Evolutionary conservation across 1,140 invertebrate genomes (phyloP).

Genomic region (Cyrtorhinus lividipennis): DNA sequence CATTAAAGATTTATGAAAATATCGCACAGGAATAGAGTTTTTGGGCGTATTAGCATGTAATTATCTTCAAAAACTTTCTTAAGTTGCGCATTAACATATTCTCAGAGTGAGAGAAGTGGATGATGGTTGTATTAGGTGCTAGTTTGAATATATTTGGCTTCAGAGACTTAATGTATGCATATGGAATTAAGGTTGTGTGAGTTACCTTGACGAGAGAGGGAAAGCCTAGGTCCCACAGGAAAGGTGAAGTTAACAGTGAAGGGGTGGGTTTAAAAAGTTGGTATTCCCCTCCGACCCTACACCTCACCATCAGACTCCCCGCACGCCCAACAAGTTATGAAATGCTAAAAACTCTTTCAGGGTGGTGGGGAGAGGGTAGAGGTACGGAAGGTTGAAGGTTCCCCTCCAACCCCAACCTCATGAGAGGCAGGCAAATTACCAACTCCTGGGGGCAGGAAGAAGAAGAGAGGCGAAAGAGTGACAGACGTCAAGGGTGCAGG

Average conservation of each 20-base stretch:
- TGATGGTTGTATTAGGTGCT: neutral
- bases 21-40: too few species aligned
- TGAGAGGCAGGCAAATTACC: neutral
- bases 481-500: neutral
- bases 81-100: neutral
- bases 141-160: neutral
- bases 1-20: too few species aligned
- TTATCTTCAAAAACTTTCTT: neutral
- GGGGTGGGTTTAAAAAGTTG: neutral
- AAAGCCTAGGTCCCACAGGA: neutral
- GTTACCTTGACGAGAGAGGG: neutral
- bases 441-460: too few species aligned
- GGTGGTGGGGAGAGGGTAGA: neutral
- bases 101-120: neutral
- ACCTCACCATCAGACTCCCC: neutral
- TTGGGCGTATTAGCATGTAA: neutral
- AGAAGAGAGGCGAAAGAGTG: neutral
- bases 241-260: neutral
- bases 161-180: neutral
- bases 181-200: neutral
- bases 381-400: neutral
- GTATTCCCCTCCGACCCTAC: too few species aligned
- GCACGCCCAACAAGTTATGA: neutral
- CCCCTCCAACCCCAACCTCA: neutral
- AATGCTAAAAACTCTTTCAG: neutral